These are phyloP conservation scores for Amia ocellicauda DNA, from an alignment of 2,113 vertebrate species.

Conservation along the genomic window DNA sequence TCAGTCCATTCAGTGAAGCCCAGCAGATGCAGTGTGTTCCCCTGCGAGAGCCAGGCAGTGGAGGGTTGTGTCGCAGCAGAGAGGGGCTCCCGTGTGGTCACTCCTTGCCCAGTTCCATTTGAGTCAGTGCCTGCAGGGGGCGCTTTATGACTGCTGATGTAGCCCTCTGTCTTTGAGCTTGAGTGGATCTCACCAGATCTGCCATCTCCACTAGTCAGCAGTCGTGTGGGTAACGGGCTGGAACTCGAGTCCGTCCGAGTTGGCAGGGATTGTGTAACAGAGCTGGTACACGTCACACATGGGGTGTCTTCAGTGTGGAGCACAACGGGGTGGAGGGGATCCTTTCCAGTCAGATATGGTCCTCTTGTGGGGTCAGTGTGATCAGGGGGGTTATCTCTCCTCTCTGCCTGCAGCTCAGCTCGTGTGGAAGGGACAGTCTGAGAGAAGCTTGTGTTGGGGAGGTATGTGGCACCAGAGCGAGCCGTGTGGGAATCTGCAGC, in stretches of 20 bases:
- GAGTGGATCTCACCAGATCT: background rate
- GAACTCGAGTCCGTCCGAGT: background rate
- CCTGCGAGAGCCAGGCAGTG: too few relatives aligned
- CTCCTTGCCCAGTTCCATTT: too few relatives aligned
- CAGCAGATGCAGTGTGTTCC: too few relatives aligned
- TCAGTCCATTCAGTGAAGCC: background rate
- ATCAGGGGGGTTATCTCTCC: background rate
- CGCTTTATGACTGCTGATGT: background rate
- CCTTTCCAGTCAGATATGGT: background rate
- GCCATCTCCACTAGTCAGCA: too few relatives aligned
- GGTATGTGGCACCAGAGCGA: too few relatives aligned
- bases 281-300: background rate
- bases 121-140: too few relatives aligned
- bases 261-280: background rate
- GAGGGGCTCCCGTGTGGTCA: too few relatives aligned
- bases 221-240: background rate
- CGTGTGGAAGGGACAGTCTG: too few relatives aligned
- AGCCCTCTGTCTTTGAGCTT: background rate
- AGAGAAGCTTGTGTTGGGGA: too few relatives aligned
- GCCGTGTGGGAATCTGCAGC: too few relatives aligned
- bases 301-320: background rate
- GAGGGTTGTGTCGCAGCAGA: too few relatives aligned
- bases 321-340: too few relatives aligned
- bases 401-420: background rate
- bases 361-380: background rate